phyloP scores from a whole-genome alignment of 2,797 vertebrate species.

The Loris lydekkerianus region DNA sequence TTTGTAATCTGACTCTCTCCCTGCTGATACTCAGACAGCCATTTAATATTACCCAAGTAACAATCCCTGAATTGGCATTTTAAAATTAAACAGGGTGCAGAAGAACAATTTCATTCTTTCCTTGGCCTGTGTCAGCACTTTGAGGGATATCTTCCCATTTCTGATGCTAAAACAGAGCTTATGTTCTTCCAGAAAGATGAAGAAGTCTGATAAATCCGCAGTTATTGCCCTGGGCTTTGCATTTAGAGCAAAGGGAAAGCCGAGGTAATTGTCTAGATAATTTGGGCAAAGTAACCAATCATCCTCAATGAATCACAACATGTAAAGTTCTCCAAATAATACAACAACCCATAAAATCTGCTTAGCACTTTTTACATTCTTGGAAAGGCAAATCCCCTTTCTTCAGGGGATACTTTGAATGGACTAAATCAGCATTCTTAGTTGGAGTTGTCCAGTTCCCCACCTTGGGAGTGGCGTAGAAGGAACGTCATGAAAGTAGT shows the following conservation, averaged over 20 bases:
- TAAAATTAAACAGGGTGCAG: slow-evolving; percentile 67
- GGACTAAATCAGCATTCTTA: background rate
- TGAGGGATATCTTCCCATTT: slow-evolving; percentile 56
- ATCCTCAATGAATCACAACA: slow-evolving; percentile 14
- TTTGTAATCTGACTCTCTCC: slow-evolving; percentile 79
- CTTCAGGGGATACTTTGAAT: background rate
- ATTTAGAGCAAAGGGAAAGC: slow-evolving; percentile 37
- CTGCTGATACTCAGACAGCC: slow-evolving; percentile 73
- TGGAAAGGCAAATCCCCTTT: background rate
- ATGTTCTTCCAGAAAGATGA: slow-evolving; percentile 23
- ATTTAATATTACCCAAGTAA: slow-evolving; percentile 74
- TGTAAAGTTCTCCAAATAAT: slow-evolving; percentile 27
- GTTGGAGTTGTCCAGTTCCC: background rate
- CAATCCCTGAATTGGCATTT: slow-evolving; percentile 71
- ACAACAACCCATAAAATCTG: background rate
- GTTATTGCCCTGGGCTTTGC: slow-evolving; percentile 13
- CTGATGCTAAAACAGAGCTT: slow-evolving; percentile 63
- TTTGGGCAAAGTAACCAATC: slow-evolving; percentile 53
- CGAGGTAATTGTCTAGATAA: slow-evolving; percentile 66
- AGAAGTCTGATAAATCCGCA: slow-evolving; percentile 61
- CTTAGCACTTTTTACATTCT: slow-evolving; percentile 32
- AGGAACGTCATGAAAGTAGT: background rate
- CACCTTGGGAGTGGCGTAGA: background rate
- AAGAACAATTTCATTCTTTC: slow-evolving; percentile 69
- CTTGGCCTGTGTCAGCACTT: slow-evolving; percentile 73